Base-by-base conservation (phyloP, 2,113 vertebrate species). In the Cairina moschata region DNA sequence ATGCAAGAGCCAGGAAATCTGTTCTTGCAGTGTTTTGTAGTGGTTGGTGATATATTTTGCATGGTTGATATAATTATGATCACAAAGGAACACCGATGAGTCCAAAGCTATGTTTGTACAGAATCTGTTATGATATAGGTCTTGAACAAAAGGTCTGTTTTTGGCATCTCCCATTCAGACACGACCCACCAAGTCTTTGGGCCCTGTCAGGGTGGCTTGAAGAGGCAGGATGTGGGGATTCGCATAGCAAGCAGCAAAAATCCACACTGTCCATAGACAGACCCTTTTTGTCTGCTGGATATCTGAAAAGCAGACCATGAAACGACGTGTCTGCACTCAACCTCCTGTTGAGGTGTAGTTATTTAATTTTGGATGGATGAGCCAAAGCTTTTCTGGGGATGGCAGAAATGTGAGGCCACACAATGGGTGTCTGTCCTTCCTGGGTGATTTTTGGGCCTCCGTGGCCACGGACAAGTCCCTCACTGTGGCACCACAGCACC, bases 401-500 rank as follows among this genome's bases (percentile, higher is more conserved):
- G 13, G 8, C 4, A 63, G 29, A 34, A 44, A 21, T 0, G 3
- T 2, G 3, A 15, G 14, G 29, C 6, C 11, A 22, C 1, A 2
- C 5, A 18, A 8, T 3, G 3, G 22, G 5, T 2, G 6, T 25
- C 48, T 13, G 4, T 26, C 1, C 2, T 42, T 55, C 15, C 48
- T 2, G 1, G 2, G 6, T 3, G 2, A 0, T 2, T 8, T 21
- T 17, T 6, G 12, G 28, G 16, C 3, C 32, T 9, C 17, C 6
- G 6, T 17, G 9, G 20, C 1, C 5, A 34, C 9, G 28, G 22
- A 31, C 1, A 23, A 25, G 20, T 12, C n/a, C 5, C 3, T 6
- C 3, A 0, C 40, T 3, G 9, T 1, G 17, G 34, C 1, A 15
- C 31, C 36, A 8, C 28, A 6, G 2, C 3, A 6, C 23, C 5